Base-by-base conservation (phyloP, 2,113 vertebrate genomes). In the Probosciger aterrimus region DNA sequence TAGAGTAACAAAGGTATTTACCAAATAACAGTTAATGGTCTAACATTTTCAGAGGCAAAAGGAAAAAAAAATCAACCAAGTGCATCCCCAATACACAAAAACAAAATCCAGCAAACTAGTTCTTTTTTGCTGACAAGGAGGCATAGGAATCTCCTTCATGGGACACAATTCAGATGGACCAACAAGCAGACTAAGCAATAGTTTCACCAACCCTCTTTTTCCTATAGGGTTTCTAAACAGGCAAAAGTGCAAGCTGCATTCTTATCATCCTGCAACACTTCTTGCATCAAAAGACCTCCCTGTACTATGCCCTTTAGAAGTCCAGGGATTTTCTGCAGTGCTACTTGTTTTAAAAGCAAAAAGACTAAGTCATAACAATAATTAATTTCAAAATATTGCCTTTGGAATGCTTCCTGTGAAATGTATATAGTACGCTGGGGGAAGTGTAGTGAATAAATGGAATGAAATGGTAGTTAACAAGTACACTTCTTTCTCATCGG, bases 381-480 rank as follows among this genome's bases (percentile, higher is more conserved):
- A 88, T 81, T 93, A 84, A 86, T 88, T 93, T 81, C 41, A 95
- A 86, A 88, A 77, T 74, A 67, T 4, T 86, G 78, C 64, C 79
- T 93, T 88, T 84, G 52, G 69, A 93, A 44, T 68, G 52, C 33
- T 64, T 92, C 33, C 49, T 78, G 11, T 68, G 57, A 88, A 86
- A 60, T 2, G 2, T 68, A 70, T 8, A 47, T 18, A 71, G 15
- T 82, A 57, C 25, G 50, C 8, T 50, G 39, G 30, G 91, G 57
- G 39, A 95, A 76, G 35, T 13, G 4, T 20, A 81, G 57, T 41
- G 33, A 90, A 88, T 68, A 92, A 93, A 93, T 52, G 43, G 60
- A 68, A 88, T 86, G 33, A 90, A 90, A 75, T 62, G 47, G 57
- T 75, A 71, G 63, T 86, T 95, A 90, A 93, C 82, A 92, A 92